Evolutionary conservation across 2,113 vertebrate genomes (phyloP).

Genomic region (Gymnogyps californianus): DNA sequence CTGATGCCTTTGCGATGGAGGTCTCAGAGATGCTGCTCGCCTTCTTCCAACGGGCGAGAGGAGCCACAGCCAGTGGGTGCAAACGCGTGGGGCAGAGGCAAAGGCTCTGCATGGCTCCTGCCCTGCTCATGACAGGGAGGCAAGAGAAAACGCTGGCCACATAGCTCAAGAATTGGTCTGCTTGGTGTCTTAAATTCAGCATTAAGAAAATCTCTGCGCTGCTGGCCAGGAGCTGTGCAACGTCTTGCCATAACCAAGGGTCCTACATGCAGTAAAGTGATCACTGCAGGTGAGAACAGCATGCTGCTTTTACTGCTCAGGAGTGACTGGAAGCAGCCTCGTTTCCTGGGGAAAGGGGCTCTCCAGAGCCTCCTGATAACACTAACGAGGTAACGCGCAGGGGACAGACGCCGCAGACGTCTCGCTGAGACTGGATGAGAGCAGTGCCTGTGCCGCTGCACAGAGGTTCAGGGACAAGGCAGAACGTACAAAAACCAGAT

Average conservation of each 20-base stretch:
- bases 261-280: neutral
- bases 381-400: rapidly evolving
- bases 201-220: neutral
- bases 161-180: neutral
- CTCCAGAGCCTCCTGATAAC: neutral
- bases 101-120: neutral
- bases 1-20: constrained; percentile 10
- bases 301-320: neutral
- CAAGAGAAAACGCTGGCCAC: neutral
- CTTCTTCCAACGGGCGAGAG: rapidly evolving
- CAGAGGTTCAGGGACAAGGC: neutral
- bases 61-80: neutral
- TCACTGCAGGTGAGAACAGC: neutral
- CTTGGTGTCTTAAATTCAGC: neutral
- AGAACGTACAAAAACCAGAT: neutral
- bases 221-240: neutral
- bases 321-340: neutral
- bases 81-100: neutral
- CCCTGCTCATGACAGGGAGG: neutral
- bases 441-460: neutral
- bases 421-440: neutral
- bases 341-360: neutral
- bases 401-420: neutral
- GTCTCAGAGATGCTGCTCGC: neutral
- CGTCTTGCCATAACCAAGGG: neutral